Conservation (phyloP, 2,888 invertebrate species). For the Oasisia sp. region DNA sequence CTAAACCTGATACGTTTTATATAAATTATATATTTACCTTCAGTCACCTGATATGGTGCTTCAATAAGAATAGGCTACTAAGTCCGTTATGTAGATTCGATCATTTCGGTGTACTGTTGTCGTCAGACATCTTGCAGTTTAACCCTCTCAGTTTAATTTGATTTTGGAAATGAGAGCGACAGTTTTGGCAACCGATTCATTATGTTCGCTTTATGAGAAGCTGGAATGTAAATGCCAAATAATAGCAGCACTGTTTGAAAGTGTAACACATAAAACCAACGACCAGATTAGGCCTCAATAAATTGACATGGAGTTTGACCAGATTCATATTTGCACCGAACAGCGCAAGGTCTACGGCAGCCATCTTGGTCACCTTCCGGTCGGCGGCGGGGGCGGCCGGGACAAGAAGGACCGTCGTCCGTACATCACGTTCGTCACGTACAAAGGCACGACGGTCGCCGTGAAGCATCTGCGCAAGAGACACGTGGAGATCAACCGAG, state of each 20-base stretch:
- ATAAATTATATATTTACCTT: slow-evolving; percentile 3
- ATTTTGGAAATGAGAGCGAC: neutral
- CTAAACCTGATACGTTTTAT: neutral
- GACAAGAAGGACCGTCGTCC: slow-evolving; percentile 22
- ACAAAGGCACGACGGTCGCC: slow-evolving; percentile 72
- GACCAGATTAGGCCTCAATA: too few species aligned
- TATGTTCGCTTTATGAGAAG: neutral
- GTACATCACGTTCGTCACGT: slow-evolving; percentile 51
- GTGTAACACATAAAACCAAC: neutral
- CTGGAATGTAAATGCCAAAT: neutral
- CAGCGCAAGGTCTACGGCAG: slow-evolving; percentile 27
- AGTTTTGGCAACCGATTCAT: too few species aligned
- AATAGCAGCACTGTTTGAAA: neutral
- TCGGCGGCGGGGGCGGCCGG: slow-evolving; percentile 28
- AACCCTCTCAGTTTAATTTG: neutral
- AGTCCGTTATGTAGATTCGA: neutral
- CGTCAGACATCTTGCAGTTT: neutral
- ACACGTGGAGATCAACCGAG: slow-evolving; percentile 51
- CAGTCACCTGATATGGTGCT: neutral
- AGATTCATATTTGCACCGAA: neutral
- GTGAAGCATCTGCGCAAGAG: slow-evolving; percentile 76
- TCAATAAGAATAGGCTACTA: neutral
- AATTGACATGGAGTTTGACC: neutral
- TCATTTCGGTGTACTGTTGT: neutral
- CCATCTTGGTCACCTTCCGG: slow-evolving; percentile 35